Conservation (phyloP, 1,140 invertebrate species). For the Scaptomyza hsui region DNA sequence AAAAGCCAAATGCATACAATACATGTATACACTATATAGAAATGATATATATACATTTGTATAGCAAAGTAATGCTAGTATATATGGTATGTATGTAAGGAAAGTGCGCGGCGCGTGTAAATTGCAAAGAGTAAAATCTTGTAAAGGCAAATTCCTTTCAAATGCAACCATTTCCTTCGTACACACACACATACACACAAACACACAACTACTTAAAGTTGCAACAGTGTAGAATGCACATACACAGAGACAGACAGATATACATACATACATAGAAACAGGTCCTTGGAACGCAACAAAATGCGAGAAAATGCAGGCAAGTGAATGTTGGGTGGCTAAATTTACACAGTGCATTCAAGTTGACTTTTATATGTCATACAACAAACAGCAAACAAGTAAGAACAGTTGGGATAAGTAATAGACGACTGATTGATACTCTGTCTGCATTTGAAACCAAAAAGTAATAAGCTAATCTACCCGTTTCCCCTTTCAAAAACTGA, state of each 20-base stretch:
- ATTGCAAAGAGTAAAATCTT: conserved; percentile 82
- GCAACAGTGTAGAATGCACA: conserved; percentile 42
- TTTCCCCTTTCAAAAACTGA: no score
- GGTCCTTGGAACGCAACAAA: conserved; percentile 20
- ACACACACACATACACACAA: conserved; percentile 34
- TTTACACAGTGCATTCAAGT: conserved; percentile 77
- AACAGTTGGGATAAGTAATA: not conserved
- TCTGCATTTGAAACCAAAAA: no score
- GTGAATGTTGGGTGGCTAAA: conserved; percentile 49
- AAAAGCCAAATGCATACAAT: conserved; percentile 75
- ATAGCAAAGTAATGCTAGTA: conserved; percentile 1
- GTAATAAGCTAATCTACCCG: no score
- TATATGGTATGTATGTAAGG: conserved; percentile 15
- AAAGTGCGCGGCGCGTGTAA: conserved; percentile 73
- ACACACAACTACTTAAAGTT: conserved; percentile 74
- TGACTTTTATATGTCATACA: conserved; percentile 80
- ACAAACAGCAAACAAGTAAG: conserved; percentile 59
- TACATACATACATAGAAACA: conserved; percentile 22
- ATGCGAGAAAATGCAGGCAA: conserved; percentile 21
- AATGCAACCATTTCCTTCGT: conserved; percentile 68
- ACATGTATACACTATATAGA: conserved; percentile 11
- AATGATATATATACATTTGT: conserved; percentile 8
- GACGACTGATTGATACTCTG: not conserved
- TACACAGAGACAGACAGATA: conserved; percentile 12
- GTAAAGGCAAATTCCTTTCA: conserved; percentile 81